phyloP scores from a whole-genome alignment of 2,113 vertebrate genomes.

The Anguilla japonica region DNA sequence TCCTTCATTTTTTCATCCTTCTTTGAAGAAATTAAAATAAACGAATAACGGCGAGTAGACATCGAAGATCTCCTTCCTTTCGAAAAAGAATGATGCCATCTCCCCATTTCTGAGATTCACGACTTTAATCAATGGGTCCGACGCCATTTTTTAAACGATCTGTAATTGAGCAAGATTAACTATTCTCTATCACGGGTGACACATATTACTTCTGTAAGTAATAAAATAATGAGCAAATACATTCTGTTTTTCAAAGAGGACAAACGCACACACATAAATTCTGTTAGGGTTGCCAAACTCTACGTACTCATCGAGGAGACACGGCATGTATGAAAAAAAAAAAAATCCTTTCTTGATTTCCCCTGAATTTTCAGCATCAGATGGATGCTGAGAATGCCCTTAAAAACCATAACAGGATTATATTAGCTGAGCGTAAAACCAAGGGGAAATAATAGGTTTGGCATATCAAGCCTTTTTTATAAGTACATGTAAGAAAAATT shows the following conservation, averaged over 20 bases:
- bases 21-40: neutral
- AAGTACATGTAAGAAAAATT: neutral
- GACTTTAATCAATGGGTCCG: constrained; percentile 20
- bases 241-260: constrained; percentile 15
- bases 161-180: constrained; percentile 30
- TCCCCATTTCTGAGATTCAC: constrained; percentile 2
- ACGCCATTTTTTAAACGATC: constrained; percentile 16
- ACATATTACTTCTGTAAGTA: constrained; percentile 20
- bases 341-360: neutral
- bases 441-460: neutral
- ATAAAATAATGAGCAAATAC: constrained; percentile 15
- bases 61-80: neutral
- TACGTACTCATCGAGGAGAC: neutral
- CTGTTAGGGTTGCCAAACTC: neutral
- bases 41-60: neutral
- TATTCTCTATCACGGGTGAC: constrained; percentile 11
- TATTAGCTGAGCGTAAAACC: neutral
- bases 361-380: neutral
- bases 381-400: neutral
- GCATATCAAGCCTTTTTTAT: neutral
- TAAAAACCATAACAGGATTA: neutral
- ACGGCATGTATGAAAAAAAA: neutral
- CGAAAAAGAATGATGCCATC: neutral
- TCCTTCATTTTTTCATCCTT: neutral
- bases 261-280: neutral